These are phyloP conservation scores for Philereme vetulata DNA, from an alignment of 2,888 invertebrate species.

Conservation along the genomic window DNA sequence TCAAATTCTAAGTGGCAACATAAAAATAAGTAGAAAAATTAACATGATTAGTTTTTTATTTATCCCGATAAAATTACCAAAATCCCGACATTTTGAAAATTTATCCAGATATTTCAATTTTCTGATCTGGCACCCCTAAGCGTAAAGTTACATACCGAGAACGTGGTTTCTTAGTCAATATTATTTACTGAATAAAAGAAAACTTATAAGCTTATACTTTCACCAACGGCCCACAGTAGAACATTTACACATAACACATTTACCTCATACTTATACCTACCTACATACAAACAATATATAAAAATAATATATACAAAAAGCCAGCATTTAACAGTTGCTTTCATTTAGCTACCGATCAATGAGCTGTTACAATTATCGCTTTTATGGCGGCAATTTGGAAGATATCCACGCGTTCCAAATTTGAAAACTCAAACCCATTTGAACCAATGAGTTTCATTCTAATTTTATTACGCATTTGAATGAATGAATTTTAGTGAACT, in stretches of 20 bases:
- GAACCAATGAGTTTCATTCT: constrained; percentile 73
- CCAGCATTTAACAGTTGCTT: constrained; percentile 60
- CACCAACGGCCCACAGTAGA: constrained; percentile 22
- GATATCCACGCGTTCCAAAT: constrained; percentile 72
- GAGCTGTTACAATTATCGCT: constrained; percentile 75
- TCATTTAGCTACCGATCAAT: constrained; percentile 77
- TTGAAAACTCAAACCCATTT: constrained; percentile 64
- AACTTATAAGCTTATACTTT: constrained; percentile 5
- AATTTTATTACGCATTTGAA: constrained; percentile 61
- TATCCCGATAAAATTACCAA: too few relatives aligned
- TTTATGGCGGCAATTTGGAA: constrained; percentile 76
- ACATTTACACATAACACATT: constrained; percentile 36
- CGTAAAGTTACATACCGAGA: too few relatives aligned
- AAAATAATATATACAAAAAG: constrained; percentile 27
- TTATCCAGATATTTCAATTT: too few relatives aligned
- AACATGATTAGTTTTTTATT: too few relatives aligned
- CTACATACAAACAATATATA: constrained; percentile 4
- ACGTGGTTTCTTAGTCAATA: too few relatives aligned
- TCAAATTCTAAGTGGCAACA: too few relatives aligned
- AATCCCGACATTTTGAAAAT: too few relatives aligned
- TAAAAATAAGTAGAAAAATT: too few relatives aligned
- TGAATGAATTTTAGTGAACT: constrained; percentile 26
- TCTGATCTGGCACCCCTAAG: too few relatives aligned
- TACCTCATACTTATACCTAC: too few relatives aligned
- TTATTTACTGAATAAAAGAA: too few relatives aligned